A percentile compares a stretch with the other conserved stretches of the same genome.
phyloP scores from a whole-genome alignment of 2,797 vertebrate species.

The Clarias pachynema region DNA sequence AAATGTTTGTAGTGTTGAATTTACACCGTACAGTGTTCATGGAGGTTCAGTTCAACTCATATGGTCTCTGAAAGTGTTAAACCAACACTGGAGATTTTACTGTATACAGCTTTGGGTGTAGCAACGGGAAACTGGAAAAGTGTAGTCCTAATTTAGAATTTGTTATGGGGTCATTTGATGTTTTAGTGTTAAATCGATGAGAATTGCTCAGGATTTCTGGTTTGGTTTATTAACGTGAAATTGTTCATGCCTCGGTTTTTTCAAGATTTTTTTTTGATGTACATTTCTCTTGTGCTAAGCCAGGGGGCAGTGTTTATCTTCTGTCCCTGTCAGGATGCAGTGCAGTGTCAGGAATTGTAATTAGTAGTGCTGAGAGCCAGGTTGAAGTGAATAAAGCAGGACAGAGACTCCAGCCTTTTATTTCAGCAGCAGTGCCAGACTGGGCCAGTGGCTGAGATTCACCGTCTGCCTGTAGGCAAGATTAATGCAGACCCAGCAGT shows the following conservation, averaged over 20 bases:
- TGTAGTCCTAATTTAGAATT: background rate
- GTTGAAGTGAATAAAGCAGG: conserved; percentile 68
- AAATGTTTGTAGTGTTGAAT: too few relatives aligned
- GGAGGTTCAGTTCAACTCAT: too few relatives aligned
- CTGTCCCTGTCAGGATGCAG: conserved; percentile 43
- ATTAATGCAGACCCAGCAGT: conserved; percentile 60
- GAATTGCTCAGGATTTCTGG: background rate
- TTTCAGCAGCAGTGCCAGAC: conserved; percentile 63
- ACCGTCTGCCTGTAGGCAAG: conserved; percentile 69
- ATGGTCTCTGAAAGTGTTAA: too few relatives aligned
- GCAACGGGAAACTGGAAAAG: background rate
- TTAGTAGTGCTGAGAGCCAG: conserved; percentile 63
- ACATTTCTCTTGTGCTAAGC: background rate
- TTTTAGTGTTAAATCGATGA: background rate
- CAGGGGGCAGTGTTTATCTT: conserved; percentile 77
- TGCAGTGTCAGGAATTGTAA: conserved; percentile 68
- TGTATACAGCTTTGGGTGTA: background rate
- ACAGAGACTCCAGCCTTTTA: conserved; percentile 59
- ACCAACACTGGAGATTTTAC: too few relatives aligned
- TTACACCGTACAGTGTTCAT: too few relatives aligned
- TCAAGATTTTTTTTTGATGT: background rate
- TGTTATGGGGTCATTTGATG: background rate
- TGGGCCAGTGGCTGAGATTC: conserved; percentile 61
- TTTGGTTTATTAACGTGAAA: conserved; percentile 8
- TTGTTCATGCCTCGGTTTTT: background rate